Evolutionary conservation across 2,113 vertebrate genomes (phyloP).

Genomic region (Colossoma macropomum): DNA sequence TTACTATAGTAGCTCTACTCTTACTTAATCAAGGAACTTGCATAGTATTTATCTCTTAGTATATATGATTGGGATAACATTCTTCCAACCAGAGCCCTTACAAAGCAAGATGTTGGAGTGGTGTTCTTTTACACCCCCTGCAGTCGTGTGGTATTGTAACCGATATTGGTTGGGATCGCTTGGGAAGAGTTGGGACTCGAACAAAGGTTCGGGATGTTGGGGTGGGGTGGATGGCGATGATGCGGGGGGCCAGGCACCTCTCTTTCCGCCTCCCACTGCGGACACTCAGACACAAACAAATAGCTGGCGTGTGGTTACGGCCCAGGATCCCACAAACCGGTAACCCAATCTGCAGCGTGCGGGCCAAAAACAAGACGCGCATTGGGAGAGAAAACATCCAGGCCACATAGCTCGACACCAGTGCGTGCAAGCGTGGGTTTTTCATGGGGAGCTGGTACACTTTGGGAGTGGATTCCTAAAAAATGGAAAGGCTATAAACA

Average conservation of each 20-base stretch:
- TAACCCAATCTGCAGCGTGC: constrained; percentile 28
- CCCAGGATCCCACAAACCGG: constrained; percentile 32
- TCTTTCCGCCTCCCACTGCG: constrained; percentile 28
- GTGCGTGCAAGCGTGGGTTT: neutral
- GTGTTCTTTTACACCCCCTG: constrained; percentile 5
- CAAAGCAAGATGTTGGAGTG: neutral
- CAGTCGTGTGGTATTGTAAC: constrained; percentile 12
- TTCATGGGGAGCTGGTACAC: neutral
- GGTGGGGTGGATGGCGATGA: neutral
- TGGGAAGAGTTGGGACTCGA: neutral
- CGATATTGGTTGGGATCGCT: neutral
- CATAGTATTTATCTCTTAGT: neutral
- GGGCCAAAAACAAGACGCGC: constrained; percentile 41
- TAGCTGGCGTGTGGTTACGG: constrained; percentile 23
- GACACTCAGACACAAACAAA: constrained; percentile 56
- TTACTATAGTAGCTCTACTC: neutral
- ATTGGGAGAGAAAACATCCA: constrained; percentile 20
- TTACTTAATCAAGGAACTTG: no score
- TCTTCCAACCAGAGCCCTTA: neutral
- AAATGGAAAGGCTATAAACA: neutral
- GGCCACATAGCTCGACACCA: neutral
- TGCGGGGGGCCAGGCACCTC: constrained; percentile 9
- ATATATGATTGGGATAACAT: neutral
- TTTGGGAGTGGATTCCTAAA: neutral
- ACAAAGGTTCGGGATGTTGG: neutral